Evolutionary conservation across 1,140 invertebrate genomes (phyloP), one percentile per base, ranked within the genome.

Genomic region (Ceratina japonica): DNA sequence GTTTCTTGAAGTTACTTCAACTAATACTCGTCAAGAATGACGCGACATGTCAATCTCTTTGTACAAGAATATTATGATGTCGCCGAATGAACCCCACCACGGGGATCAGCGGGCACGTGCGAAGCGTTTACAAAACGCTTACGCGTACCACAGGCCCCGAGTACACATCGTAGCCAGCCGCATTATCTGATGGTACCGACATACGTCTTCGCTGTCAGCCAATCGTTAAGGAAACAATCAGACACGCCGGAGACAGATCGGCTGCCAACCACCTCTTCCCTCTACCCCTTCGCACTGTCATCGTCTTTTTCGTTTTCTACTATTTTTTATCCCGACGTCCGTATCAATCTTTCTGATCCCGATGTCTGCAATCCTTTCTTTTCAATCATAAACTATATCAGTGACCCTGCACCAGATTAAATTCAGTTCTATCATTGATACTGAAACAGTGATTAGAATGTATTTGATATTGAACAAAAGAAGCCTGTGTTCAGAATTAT

Each of bases 191-290:
- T 85, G 79, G 65, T 71, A 84, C 66, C 71, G 82, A 85, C 82
- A 85, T 85, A 85, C 75, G 75, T 85, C 84, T 85, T 85, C 79
- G 79, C 83, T 85, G 84, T 85, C 84, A 85, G 75, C 66, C 79
- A 75, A 85, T 85, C 84, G 84, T 85, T 85, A 85, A 85, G 75
- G 79, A 58, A 85, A 84, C 79, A 85, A 85, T 85, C 84, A 85
- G 73, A 85, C 64, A 56, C 70, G 49, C 78, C 63, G 27, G 70
- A 76, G 75, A 81, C 64, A 75, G 58, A 75, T 81, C 69, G 73
- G 58, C 58, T 72, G 63, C 65, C 61, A 65, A 58, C 61, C 58
- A 22, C 66, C 61, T 75, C 44, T 62, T 44, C 69, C 31, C 27
- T 56, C 73, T 61, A 51, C n/a, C 65, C 13, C 3, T 73, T 31